Evolutionary conservation across 1,140 invertebrate species (phyloP).

Genomic region (Drosophila novamexicana): DNA sequence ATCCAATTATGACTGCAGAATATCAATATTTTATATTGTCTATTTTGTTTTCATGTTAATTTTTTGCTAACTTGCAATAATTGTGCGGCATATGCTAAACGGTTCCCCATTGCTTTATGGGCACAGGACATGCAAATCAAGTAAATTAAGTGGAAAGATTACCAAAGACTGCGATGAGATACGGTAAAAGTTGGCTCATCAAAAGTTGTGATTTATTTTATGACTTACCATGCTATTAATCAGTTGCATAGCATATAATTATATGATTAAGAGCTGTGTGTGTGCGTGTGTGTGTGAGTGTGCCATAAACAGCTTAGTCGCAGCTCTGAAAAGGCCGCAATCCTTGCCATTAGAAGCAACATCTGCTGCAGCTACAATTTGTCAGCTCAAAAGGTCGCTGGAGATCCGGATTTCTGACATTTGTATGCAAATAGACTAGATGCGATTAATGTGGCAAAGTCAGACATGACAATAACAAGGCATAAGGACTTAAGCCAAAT

Average conservation of each 20-base stretch:
- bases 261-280: not conserved
- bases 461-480: not conserved
- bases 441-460: not conserved
- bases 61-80: constrained; percentile 19
- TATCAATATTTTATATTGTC: too few relatives aligned
- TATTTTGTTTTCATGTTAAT: not conserved
- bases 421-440: not conserved
- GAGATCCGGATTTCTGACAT: not conserved
- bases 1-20: too few relatives aligned
- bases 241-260: not conserved
- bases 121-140: constrained; percentile 29
- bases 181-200: not conserved
- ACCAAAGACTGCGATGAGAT: not conserved
- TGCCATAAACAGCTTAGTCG: constrained; percentile 53
- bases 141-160: not conserved
- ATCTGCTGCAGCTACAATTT: constrained; percentile 13
- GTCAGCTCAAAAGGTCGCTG: constrained; percentile 9
- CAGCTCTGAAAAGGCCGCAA: constrained; percentile 12
- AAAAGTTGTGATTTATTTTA: constrained; percentile 14
- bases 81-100: constrained; percentile 25
- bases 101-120: constrained; percentile 28
- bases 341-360: constrained; percentile 20
- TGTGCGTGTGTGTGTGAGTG: constrained; percentile 15
- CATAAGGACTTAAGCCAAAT: not conserved
- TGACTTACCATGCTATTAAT: constrained; percentile 4